Evolutionary conservation across 2,113 vertebrate genomes (phyloP), one percentile per base, ranked within the genome.

Genomic region (Hemicordylus capensis): DNA sequence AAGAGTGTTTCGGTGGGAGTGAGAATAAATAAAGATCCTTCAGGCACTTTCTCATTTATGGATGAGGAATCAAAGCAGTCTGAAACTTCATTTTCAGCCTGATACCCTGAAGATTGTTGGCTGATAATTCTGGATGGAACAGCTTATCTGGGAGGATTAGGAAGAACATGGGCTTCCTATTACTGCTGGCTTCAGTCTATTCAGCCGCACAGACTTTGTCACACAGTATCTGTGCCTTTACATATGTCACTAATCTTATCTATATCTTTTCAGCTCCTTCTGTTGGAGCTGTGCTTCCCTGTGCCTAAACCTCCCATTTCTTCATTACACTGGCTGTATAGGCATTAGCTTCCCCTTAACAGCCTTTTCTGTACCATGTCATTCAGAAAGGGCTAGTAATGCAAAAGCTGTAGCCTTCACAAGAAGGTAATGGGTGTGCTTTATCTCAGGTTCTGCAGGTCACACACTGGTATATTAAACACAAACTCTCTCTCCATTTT

Each of bases 221-320:
- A 96, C 96, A 95, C 95, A 94, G 95, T 97, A 97, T 97, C 96
- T 96, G 91, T 95, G 94, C 94, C 95, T 97, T 97, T 97, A 97
- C 97, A 97, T 96, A 96, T 97, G 96, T 97, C 96, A 93, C 96
- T 97, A 97, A 97, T 97, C 96, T 97, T 97, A 97, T 97, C 97
- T 97, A 91, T 96, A 97, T 97, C 96, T 97, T 96, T 96, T 96
- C 97, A 96, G 95, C 96, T 96, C 93, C 94, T 97, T 96, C 95
- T 96, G 95, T 96, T 94, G 95, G 93, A 96, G 94, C 95, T 95
- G 93, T 90, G 94, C 95, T 95, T 96, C 95, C 95, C 95, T 91
- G 79, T 92, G 91, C 94, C 94, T 96, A 96, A 96, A 95, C 94
- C 95, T 95, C 91, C 92, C 94, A 93, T 96, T 97, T 96, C 95